phyloP scores from a whole-genome alignment of 2,888 invertebrate genomes.

The Macrosoma leucophasiata region DNA sequence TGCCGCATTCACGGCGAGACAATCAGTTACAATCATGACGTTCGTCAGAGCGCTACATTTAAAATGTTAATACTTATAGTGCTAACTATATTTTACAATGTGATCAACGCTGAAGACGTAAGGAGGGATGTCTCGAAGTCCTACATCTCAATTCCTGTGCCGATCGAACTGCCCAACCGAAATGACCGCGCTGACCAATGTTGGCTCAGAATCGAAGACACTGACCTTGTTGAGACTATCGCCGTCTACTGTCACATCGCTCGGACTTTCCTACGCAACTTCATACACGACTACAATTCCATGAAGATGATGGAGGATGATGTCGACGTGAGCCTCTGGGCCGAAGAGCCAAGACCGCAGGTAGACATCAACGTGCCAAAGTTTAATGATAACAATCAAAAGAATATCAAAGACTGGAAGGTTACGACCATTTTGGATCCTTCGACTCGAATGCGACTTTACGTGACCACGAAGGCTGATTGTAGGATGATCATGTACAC shows the following conservation, averaged over 20 bases:
- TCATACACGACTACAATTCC: conserved; percentile 57
- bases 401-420: conserved; percentile 49
- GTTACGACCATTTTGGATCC: conserved; percentile 54
- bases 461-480: conserved; percentile 50
- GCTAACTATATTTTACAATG: conserved; percentile 28
- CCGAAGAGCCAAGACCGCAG: conserved; percentile 40
- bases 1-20: conserved; percentile 40
- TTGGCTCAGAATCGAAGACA: conserved; percentile 61
- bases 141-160: conserved; percentile 46
- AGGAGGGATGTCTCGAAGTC: conserved; percentile 25
- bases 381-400: conserved; percentile 30
- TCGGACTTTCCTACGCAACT: conserved; percentile 45
- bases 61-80: conserved; percentile 56
- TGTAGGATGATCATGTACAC: conserved; percentile 60
- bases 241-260: conserved; percentile 50
- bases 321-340: conserved; percentile 58
- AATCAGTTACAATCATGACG: conserved; percentile 63
- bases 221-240: conserved; percentile 54
- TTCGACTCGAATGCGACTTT: conserved; percentile 47
- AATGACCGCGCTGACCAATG: conserved; percentile 64
- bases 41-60: conserved; percentile 50
- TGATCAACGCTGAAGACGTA: conserved; percentile 9
- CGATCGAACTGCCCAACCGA: conserved; percentile 54
- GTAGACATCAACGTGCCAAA: conserved; percentile 33
- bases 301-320: conserved; percentile 56